Evolutionary conservation across 2,113 vertebrate genomes (phyloP), one percentile per base, ranked within the genome.

Genomic region (Nothobranchius kuhntae): DNA sequence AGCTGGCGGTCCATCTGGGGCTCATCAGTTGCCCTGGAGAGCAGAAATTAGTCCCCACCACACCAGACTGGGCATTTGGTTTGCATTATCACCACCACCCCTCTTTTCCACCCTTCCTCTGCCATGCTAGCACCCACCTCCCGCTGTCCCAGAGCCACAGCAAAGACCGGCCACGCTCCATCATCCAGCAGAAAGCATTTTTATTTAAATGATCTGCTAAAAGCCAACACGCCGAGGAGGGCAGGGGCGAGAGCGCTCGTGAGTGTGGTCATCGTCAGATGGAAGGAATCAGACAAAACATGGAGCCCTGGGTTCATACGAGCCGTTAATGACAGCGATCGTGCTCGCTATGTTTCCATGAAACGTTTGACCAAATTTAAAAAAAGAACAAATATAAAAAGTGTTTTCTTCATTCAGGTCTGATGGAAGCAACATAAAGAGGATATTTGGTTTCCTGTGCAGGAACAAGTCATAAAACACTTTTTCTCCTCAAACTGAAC

Each of bases 1-100:
- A 89, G 86, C 78, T 87, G 86, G 66, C 59, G n/a, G 6, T 84
- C 86, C 88, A 89, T 91, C 83, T 91, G 90, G 85, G 78, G 67
- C 73, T 83, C 82, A 88, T 91, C 86, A 89, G 80, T 63, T 68
- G 73, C 78, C 82, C 82, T 24, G 54, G 61, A 83, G 83, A 88
- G 71, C 54, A 52, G 38, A 71, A 83, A 81, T 77, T 73, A 84
- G 83, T 60, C 72, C 73, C 60, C 14, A 12, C 14, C 10, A 24
- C 71, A 61, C 78, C 68, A 51, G 77, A 75, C 78, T 36, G 50
- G 78, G 78, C 77, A 85, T 87, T 71, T 77, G 72, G 70, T 88
- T 63, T 71, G 69, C 70, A 86, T 87, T 83, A 85, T 85, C 80
- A 64, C 77, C 71, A 65, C 71, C 42, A 2, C 35, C 65, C 65